Evolutionary conservation across 2,888 invertebrate species (phyloP).

Genomic region (Spisula solida): DNA sequence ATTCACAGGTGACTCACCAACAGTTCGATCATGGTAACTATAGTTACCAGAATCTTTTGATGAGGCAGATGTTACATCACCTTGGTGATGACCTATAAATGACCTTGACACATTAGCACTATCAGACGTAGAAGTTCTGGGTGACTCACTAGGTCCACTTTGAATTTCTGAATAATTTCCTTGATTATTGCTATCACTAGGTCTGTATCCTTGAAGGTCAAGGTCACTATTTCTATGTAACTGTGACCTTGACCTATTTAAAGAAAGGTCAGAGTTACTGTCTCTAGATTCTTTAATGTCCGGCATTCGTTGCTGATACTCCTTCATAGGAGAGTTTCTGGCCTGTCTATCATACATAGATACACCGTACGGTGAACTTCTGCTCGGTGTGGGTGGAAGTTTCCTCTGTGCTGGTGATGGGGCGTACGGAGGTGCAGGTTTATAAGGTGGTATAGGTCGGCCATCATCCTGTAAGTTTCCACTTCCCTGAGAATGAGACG

Average conservation of each 20-base stretch:
- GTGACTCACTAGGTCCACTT: slow-evolving; percentile 58
- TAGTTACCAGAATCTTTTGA: slow-evolving; percentile 73
- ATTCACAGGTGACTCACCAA: slow-evolving; percentile 68
- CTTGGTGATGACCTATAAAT: slow-evolving; percentile 57
- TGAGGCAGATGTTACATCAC: slow-evolving; percentile 67
- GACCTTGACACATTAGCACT: slow-evolving; percentile 61
- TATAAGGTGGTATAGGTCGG: slow-evolving; percentile 78
- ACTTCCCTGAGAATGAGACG: slow-evolving; percentile 49
- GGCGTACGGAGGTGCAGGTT: slow-evolving; percentile 80
- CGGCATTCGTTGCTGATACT: slow-evolving; percentile 68
- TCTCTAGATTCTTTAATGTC: slow-evolving; percentile 69
- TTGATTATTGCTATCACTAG: slow-evolving; percentile 37
- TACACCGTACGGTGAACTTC: slow-evolving; percentile 72
- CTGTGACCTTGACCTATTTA: slow-evolving; percentile 75
- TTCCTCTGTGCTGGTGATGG: slow-evolving; percentile 66
- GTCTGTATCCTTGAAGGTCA: slow-evolving; percentile 50
- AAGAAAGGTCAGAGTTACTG: slow-evolving; percentile 58
- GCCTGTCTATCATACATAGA: slow-evolving; percentile 68
- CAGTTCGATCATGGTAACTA: slow-evolving; percentile 65
- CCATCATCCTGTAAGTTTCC: slow-evolving; percentile 39
- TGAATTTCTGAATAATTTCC: slow-evolving; percentile 57
- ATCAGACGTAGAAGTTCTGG: slow-evolving; percentile 61
- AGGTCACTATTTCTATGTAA: slow-evolving; percentile 48
- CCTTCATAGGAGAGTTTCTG: slow-evolving; percentile 70
- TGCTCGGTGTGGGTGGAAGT: slow-evolving; percentile 74